A percentile compares a stretch with the other conserved stretches of the same genome.
Evolutionary conservation across 2,113 vertebrate species (phyloP).

Genomic region (Brachypodius melanocephalos): DNA sequence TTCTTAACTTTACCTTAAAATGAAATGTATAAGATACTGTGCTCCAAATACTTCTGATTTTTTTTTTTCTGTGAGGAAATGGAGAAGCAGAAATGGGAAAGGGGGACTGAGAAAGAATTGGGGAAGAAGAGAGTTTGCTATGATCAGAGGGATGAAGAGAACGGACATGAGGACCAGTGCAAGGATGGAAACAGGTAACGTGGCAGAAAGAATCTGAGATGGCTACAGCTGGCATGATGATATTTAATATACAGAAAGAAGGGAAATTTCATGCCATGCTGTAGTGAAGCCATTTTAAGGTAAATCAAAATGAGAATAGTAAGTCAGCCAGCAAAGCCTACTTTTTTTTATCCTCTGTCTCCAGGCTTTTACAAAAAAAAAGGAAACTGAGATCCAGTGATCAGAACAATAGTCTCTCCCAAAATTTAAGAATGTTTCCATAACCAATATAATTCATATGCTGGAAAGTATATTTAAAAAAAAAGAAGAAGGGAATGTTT

Average conservation of each 20-base stretch:
- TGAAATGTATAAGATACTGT: not conserved
- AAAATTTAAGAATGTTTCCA: not conserved
- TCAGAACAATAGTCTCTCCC: not conserved
- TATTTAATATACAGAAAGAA: not conserved
- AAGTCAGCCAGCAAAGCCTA: not conserved
- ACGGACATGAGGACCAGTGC: accelerated
- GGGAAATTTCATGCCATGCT: not conserved
- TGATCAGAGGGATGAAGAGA: not conserved
- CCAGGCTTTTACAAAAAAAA: not conserved
- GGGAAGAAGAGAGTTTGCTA: not conserved
- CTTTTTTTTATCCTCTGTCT: not conserved
- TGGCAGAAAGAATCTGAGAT: not conserved
- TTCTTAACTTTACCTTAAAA: not conserved
- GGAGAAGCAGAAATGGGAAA: not conserved
- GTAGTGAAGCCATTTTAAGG: not conserved
- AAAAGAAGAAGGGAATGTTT: not conserved
- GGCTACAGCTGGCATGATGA: not conserved
- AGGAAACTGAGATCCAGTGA: not conserved
- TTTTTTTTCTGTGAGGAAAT: not conserved
- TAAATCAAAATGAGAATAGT: not conserved
- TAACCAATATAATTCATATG: not conserved
- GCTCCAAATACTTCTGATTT: not conserved
- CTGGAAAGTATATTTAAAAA: not conserved
- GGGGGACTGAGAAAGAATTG: not conserved
- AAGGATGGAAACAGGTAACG: not conserved